Evolutionary conservation across 2,888 invertebrate species (phyloP).

Genomic region (Diplolepis rosae): DNA sequence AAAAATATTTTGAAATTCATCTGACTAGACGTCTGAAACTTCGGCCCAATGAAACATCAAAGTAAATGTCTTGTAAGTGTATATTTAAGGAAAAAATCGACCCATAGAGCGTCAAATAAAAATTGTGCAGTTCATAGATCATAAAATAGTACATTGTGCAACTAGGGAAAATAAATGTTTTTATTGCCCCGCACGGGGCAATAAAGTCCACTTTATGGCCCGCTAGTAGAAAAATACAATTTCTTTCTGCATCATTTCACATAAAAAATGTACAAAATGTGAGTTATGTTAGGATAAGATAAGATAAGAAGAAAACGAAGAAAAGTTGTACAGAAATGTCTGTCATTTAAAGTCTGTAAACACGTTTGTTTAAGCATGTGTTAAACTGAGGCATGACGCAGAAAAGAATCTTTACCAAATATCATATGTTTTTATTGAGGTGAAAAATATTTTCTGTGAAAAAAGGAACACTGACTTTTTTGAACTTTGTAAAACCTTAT

Average conservation of each 20-base stretch:
- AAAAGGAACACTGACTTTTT: too few species aligned
- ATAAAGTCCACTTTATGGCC: too few species aligned
- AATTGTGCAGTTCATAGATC: not conserved
- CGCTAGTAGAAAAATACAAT: not conserved
- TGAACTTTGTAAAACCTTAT: too few species aligned
- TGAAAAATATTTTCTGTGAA: too few species aligned
- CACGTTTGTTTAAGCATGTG: not conserved
- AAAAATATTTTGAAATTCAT: too few species aligned
- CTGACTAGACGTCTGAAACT: too few species aligned
- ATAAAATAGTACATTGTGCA: too few species aligned
- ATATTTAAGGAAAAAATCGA: too few species aligned
- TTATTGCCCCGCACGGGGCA: too few species aligned
- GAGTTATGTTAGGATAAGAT: conserved; percentile 3
- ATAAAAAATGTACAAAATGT: not conserved
- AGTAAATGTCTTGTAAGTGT: too few species aligned
- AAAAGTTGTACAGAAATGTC: conserved; percentile 14
- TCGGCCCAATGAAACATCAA: too few species aligned
- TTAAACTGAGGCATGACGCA: not conserved
- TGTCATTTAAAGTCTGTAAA: conserved; percentile 22
- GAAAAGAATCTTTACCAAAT: not conserved
- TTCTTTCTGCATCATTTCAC: not conserved
- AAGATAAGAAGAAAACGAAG: conserved; percentile 19
- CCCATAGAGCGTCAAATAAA: not conserved
- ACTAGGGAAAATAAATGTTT: too few species aligned
- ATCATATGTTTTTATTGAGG: not conserved